Conservation (phyloP, 2,888 invertebrate genomes). For the Temnothorax unifasciatus region DNA sequence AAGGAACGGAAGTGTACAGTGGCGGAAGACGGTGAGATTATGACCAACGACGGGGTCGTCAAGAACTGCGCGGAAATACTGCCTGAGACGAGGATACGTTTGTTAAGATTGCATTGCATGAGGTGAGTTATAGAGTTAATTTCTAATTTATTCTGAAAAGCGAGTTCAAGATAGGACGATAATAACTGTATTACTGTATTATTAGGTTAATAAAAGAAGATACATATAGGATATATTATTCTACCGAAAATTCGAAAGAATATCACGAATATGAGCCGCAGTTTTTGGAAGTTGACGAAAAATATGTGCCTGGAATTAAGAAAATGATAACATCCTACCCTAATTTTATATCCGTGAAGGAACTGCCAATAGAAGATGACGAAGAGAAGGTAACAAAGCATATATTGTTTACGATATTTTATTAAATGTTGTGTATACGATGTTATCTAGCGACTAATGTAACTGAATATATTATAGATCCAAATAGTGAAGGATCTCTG, state of each 20-base stretch:
- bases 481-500: slow-evolving; percentile 92
- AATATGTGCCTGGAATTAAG: slow-evolving; percentile 91
- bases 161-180: neutral
- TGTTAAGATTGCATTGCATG: slow-evolving; percentile 86
- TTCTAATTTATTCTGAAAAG: neutral
- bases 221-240: slow-evolving; percentile 91
- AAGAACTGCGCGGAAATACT: slow-evolving; percentile 90
- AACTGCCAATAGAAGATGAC: slow-evolving; percentile 90
- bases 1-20: slow-evolving; percentile 91
- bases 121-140: slow-evolving; percentile 75
- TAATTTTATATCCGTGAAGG: slow-evolving; percentile 90
- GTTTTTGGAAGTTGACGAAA: slow-evolving; percentile 91
- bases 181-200: slow-evolving; percentile 11
- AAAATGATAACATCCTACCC: slow-evolving; percentile 92
- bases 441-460: neutral
- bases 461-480: slow-evolving; percentile 82
- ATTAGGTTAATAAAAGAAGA: slow-evolving; percentile 88
- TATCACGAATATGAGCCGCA: slow-evolving; percentile 94
- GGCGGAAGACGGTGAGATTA: slow-evolving; percentile 91
- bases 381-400: slow-evolving; percentile 88
- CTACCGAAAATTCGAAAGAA: slow-evolving; percentile 93
- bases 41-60: slow-evolving; percentile 89
- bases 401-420: neutral
- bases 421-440: neutral
- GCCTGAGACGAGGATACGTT: slow-evolving; percentile 89